Conservation (phyloP, 1,140 invertebrate genomes). For the Lucilia cuprina region DNA sequence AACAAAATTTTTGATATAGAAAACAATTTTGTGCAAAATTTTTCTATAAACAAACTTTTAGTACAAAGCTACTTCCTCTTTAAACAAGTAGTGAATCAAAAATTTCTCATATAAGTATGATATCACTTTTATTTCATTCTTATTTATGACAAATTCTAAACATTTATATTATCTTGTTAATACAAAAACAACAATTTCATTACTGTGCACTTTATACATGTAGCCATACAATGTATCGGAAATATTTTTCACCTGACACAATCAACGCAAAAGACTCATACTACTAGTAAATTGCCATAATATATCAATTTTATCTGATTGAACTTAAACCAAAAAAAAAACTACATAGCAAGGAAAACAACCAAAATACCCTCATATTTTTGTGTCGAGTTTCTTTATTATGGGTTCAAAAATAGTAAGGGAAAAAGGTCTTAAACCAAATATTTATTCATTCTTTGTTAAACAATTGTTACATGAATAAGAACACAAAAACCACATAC, state of each 20-base stretch:
- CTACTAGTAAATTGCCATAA: background rate
- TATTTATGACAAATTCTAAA: background rate
- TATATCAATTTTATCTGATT: conserved; percentile 5
- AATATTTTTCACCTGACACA: background rate
- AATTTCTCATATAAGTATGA: too few species aligned
- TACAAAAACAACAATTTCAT: background rate
- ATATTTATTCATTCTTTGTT: background rate
- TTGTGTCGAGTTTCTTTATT: background rate
- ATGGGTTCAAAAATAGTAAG: background rate
- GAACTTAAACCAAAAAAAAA: background rate
- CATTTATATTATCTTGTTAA: background rate
- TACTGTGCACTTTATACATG: background rate
- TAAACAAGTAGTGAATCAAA: too few species aligned
- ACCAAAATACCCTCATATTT: background rate
- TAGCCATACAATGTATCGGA: background rate
- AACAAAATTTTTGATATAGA: too few species aligned
- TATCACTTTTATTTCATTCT: background rate
- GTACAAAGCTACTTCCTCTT: too few species aligned
- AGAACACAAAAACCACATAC: background rate
- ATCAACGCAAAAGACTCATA: background rate
- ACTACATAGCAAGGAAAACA: background rate
- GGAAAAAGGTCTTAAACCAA: background rate
- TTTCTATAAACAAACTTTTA: too few species aligned
- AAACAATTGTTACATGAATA: background rate
- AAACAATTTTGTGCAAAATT: too few species aligned